Percentiles rank a stretch among this genome's conserved stretches.
These are phyloP conservation scores for Leptinotarsa rubiginosa DNA, from an alignment of 2,888 invertebrate species.

Conservation along the genomic window DNA sequence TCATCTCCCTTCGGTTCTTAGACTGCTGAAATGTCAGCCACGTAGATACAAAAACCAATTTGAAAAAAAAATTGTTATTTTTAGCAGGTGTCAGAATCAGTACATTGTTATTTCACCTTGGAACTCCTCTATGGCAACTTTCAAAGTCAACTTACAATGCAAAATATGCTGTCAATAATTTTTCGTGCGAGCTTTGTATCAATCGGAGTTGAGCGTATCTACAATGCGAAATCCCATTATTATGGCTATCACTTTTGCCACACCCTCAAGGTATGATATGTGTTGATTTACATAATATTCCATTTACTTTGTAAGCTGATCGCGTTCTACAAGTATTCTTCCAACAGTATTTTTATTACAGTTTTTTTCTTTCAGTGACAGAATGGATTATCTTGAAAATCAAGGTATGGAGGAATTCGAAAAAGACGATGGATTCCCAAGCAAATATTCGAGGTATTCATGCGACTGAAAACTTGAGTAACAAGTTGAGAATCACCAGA, in stretches of 20 bases:
- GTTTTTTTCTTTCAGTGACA: constrained; percentile 10
- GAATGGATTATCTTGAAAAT: constrained; percentile 13
- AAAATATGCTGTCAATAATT: background rate
- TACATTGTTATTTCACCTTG: no score
- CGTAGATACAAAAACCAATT: no score
- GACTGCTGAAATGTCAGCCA: no score
- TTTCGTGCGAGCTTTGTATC: background rate
- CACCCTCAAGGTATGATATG: constrained; percentile 18
- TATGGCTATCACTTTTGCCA: constrained; percentile 19
- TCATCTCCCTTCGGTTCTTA: no score
- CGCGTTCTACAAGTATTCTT: constrained; percentile 13
- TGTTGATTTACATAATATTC: constrained; percentile 16
- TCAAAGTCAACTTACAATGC: no score
- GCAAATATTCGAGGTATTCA: constrained; percentile 14
- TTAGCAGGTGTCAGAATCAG: no score
- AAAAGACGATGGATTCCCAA: constrained; percentile 13
- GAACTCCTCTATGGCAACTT: no score
- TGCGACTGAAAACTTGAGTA: constrained; percentile 16
- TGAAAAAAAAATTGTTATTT: no score
- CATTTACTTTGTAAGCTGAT: constrained; percentile 14
- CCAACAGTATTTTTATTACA: constrained; percentile 14
- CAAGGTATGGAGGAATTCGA: constrained; percentile 17
- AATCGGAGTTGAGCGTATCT: background rate
- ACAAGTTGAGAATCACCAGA: constrained; percentile 15
- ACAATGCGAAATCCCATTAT: constrained; percentile 14